Base-by-base conservation (phyloP, 23 tunicate species). In the Ascidia mentula region DNA sequence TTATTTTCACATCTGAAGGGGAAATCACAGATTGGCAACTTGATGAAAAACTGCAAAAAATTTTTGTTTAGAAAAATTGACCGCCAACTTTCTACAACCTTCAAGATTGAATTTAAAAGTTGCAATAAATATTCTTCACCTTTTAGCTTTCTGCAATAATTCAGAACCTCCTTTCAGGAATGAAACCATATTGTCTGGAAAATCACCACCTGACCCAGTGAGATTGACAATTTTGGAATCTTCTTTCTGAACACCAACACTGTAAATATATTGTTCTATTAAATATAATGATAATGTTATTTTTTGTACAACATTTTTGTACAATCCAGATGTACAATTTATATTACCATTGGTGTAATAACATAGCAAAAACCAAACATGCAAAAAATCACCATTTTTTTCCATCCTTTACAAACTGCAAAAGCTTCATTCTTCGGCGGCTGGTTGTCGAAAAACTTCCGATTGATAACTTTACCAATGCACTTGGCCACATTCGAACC, bases 161-260 rank as follows among this genome's bases (percentile, higher is more conserved):
- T 60, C 69, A 40, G 72, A 59, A 13, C 95, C 95, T 18, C 89
- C 85, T 38, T 61, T 45, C 59, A 90, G 53, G 36, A 90, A 90
- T 18, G 71, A 80, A 5, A 90, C 86, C 86, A 90, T 78, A 39
- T 79, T 84, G 61, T 80, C 75, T 38, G 95, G 95, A 85, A 90
- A 36, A n/a, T 60, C 36, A 30, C 12, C 32, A 71, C 72, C 46
- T 15, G 80, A 72, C 38, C 39, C 84, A 46, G 87, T 83, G 31
- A 89, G 59, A 38, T 83, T 78, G 42, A 89, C 75, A 34, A 88
- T 40, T 18, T 37, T 59, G 31, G 71, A 79, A 79, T 89, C 83
- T 18, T 70, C 40, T 0, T 32, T 38, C 76, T 89, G 74, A 0
- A 78, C 72, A 12, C 88, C 88, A 77, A 82, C 70, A 32, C 92